Base-by-base conservation (phyloP, 1,140 invertebrate genomes). In the Chrysoperla carnea region DNA sequence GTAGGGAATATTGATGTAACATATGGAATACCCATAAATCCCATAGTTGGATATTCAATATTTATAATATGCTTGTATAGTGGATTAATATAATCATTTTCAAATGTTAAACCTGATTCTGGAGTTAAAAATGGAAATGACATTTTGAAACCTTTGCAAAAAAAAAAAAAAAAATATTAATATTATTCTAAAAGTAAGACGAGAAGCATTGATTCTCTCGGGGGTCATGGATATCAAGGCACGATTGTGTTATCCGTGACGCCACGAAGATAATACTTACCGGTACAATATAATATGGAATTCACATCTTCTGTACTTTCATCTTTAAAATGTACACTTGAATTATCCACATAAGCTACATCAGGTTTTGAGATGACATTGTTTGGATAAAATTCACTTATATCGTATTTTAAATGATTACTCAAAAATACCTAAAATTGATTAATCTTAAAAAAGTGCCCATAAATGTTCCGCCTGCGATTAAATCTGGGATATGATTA, bases 51-150 rank as follows among this genome's bases (percentile, higher is more conserved):
- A 51, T 68, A 65, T 31, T 69, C 49, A 0, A 68, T 62, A 50
- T 77, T 69, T n/a, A 80, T 62, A 6, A 78, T 45, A 47, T 81
- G 76, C 43, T 74, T 73, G 53, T 73, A 79, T 6, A 82, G 60
- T 2, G 75, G 72, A 11, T 54, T 61, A 8, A 82, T 58, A 36
- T 63, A 58, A 48, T 72, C 67, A 28, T 70, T 62, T 4, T 70
- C 61, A 2, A 72, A 63, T 11, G 42, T 50, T 6, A 77, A 49
- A 8, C 59, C 58, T 48, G 69, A 73, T 1, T 53, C 58, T 2
- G 56, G 45, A 8, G 61, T 50, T 6, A 78, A 52, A 55, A 76
- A 78, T 2, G 71, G 69, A 49, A 69, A 75, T 14, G 46, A 50
- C 47, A 61, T 72, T 29, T 57, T 41, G 49, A 74, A 78, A 1